Evolutionary conservation across 2,888 invertebrate species (phyloP).

Genomic region (Euproctis similis): DNA sequence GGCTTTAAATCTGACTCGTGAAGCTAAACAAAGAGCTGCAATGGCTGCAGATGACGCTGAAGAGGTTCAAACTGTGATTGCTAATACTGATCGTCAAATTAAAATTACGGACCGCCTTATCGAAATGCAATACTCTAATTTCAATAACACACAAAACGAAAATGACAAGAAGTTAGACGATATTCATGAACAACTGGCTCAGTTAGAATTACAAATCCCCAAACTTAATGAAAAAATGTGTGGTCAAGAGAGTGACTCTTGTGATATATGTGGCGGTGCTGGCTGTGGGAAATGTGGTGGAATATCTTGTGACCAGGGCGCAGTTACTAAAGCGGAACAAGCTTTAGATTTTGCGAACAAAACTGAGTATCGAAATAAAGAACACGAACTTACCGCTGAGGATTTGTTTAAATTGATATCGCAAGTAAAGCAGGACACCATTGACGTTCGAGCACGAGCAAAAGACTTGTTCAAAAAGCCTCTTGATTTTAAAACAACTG

Average conservation of each 20-base stretch:
- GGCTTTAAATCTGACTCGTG: conserved; percentile 92
- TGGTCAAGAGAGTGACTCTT: conserved; percentile 85
- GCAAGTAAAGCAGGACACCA: conserved; percentile 85
- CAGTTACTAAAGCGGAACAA: conserved; percentile 91
- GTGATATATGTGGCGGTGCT: conserved; percentile 97
- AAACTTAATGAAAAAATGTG: conserved; percentile 91
- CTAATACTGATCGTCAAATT: conserved; percentile 66
- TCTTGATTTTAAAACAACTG: conserved; percentile 78
- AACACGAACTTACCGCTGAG: conserved; percentile 88
- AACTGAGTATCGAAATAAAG: conserved; percentile 85
- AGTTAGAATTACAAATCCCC: conserved; percentile 84
- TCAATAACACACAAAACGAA: conserved; percentile 78
- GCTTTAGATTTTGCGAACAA: conserved; percentile 92
- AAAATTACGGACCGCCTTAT: conserved; percentile 68
- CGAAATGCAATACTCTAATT: conserved; percentile 61
- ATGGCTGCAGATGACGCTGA: conserved; percentile 74
- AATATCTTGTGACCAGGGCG: conserved; percentile 91
- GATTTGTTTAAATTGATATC: conserved; percentile 85
- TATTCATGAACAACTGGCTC: conserved; percentile 78
- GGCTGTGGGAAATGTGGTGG: conserved; percentile 96
- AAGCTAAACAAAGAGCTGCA: conserved; percentile 80
- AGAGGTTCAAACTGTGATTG: conserved; percentile 70
- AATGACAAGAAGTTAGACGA: conserved; percentile 83
- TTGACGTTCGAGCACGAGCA: conserved; percentile 82
- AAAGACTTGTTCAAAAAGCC: conserved; percentile 82